phyloP scores from a whole-genome alignment of 2,113 vertebrate genomes.

The Coregonus clupeaformis region DNA sequence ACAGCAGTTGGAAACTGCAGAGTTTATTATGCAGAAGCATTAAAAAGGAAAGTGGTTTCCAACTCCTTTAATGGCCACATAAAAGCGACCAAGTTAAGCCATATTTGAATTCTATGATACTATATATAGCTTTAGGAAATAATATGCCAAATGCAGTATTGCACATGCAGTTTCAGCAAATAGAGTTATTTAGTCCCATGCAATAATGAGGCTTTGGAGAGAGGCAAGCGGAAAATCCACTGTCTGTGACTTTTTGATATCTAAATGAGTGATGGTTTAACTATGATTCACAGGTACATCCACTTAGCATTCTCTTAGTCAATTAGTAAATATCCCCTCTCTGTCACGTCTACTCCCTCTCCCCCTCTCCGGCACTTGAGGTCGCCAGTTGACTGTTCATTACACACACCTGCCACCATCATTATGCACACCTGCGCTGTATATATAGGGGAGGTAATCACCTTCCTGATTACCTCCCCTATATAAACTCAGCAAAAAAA shows the following conservation, averaged over 20 bases:
- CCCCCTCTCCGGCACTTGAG: too few relatives aligned
- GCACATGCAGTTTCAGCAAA: background rate
- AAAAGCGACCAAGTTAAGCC: background rate
- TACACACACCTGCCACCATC: too few relatives aligned
- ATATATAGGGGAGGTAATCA: too few relatives aligned
- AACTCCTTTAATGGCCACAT: background rate
- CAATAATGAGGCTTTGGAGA: background rate
- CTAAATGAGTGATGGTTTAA: too few relatives aligned
- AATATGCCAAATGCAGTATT: background rate
- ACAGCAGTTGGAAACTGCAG: background rate
- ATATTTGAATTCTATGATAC: slow-evolving; percentile 1
- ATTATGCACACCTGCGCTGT: too few relatives aligned
- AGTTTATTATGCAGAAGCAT: slow-evolving; percentile 1
- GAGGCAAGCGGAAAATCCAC: background rate
- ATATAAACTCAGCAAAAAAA: too few relatives aligned
- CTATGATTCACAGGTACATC: too few relatives aligned
- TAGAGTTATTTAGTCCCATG: background rate
- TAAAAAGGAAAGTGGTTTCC: background rate
- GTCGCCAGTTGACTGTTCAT: too few relatives aligned
- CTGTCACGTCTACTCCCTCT: too few relatives aligned
- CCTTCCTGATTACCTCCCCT: too few relatives aligned
- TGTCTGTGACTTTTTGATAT: background rate
- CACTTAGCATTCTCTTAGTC: too few relatives aligned
- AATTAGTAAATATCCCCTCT: too few relatives aligned
- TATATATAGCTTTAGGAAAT: background rate